Conservation (phyloP, 35 echinoderm and acorn worm genomes). For the Holothuria glaberrima region DNA sequence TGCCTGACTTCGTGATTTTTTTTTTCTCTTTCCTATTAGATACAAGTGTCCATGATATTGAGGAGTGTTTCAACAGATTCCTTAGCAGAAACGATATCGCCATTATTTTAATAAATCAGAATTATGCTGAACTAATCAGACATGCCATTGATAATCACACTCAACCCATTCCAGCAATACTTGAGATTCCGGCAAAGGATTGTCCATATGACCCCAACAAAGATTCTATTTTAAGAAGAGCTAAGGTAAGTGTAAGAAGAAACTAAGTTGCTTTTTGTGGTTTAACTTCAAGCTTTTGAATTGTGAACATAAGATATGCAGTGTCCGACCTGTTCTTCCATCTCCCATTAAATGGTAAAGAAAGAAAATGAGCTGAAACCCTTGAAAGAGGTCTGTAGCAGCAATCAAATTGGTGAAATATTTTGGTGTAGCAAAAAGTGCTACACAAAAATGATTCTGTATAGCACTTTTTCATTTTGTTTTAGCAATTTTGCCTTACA, state of each 20-base stretch:
- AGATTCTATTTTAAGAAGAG: constrained; percentile 96
- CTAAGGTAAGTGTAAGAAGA: constrained; percentile 68
- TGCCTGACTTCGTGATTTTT: neutral
- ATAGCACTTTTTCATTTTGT: no score
- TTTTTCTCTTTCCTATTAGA: constrained; percentile 44
- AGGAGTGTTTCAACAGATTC: constrained; percentile 89
- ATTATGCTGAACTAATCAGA: constrained; percentile 90
- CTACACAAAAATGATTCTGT: no score
- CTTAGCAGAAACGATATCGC: constrained; percentile 77
- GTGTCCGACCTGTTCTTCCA: no score
- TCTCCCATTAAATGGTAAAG: no score
- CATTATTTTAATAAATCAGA: constrained; percentile 98
- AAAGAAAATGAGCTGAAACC: no score
- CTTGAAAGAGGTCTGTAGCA: no score
- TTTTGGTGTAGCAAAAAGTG: no score
- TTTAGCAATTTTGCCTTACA: no score
- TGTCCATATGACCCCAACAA: constrained; percentile 98
- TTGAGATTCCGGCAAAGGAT: constrained; percentile 97
- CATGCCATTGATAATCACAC: constrained; percentile 89
- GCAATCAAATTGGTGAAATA: no score
- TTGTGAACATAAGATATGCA: no score
- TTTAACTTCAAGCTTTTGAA: no score
- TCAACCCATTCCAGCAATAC: constrained; percentile 80
- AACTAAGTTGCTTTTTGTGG: no score
- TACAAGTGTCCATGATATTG: constrained; percentile 94